Conservation (phyloP, 2,888 invertebrate genomes). For the Gonocerus acuteangulatus region DNA sequence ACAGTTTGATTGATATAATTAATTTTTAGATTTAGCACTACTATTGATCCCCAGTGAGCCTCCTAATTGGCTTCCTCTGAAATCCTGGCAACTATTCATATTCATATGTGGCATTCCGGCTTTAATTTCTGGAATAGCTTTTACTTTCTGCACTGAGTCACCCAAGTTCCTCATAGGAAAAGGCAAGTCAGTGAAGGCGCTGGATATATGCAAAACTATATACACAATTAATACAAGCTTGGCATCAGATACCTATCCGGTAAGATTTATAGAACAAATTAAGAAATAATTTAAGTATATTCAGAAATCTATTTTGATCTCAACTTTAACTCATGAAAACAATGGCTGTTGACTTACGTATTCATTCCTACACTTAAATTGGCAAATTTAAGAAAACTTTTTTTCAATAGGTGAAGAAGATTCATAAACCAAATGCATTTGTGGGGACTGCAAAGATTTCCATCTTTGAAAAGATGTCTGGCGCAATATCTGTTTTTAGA, state of each 20-base stretch:
- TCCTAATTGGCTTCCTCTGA: slow-evolving; percentile 39
- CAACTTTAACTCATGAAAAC: no score
- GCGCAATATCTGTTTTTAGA: background rate
- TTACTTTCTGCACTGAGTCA: slow-evolving; percentile 61
- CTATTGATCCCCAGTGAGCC: slow-evolving; percentile 31
- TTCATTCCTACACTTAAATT: no score
- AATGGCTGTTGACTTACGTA: no score
- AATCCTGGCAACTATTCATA: slow-evolving; percentile 49
- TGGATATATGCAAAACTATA: slow-evolving; percentile 55
- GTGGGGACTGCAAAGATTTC: background rate
- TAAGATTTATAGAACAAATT: slow-evolving; percentile 43
- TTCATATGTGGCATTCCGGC: slow-evolving; percentile 54
- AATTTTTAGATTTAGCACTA: slow-evolving; percentile 42
- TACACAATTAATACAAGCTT: slow-evolving; percentile 59
- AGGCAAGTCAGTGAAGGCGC: slow-evolving; percentile 57
- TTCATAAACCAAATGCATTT: background rate
- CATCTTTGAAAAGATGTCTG: background rate
- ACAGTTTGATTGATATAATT: no score
- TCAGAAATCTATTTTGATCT: no score
- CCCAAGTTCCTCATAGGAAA: slow-evolving; percentile 69
- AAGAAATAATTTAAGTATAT: no score
- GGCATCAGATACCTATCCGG: slow-evolving; percentile 56
- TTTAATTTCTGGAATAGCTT: slow-evolving; percentile 53
- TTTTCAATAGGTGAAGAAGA: background rate
- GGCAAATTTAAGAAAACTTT: no score